Evolutionary conservation across 2,888 invertebrate species (phyloP), one percentile per base, ranked within the genome.

Genomic region (Cosmopolites sordidus): DNA sequence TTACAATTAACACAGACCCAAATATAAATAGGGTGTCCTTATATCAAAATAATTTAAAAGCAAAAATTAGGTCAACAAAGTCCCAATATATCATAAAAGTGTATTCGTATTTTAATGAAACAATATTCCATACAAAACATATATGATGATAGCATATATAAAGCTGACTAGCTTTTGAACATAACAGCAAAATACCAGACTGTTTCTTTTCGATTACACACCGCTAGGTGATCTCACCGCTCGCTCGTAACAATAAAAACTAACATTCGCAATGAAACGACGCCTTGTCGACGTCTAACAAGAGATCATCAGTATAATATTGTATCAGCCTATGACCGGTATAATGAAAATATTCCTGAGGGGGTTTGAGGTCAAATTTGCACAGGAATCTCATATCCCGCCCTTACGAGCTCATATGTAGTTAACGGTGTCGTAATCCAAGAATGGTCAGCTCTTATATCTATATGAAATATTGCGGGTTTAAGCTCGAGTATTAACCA

Each of bases 381-480:
- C 33, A 33, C 33, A 33, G n/a, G 33, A 33, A 5, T 12, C n/a
- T 12, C 33, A 33, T 33, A 33, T 33, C n/a, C 33, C 12, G 33
- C n/a, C 12, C 3, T 22, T 22, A 22, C 22, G 4, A 22, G 22
- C 22, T 22, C 22, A 8, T 22, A 22, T 22, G 22, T 22, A 3
- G 22, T 8, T 22, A 22, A 22, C 8, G 22, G 18, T 46, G 51
- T 51, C 51, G 46, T 46, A 46, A 54, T 44, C 41, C 53, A 54
- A 48, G 4, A n/a, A 37, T 37, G 37, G 12, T 37, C 12, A n/a
- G n/a, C 37, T 37, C 37, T 14, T 11, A 12, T 8, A n/a, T 37
- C 11, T 8, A 6, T 37, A 22, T 22, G 22, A 22, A 5, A 22
- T 22, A 22, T 3, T 22, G 8, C n/a, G n/a, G n/a, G n/a, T n/a